Conservation (phyloP, 2,113 vertebrate genomes). For the Petrocephalus zakoni region DNA sequence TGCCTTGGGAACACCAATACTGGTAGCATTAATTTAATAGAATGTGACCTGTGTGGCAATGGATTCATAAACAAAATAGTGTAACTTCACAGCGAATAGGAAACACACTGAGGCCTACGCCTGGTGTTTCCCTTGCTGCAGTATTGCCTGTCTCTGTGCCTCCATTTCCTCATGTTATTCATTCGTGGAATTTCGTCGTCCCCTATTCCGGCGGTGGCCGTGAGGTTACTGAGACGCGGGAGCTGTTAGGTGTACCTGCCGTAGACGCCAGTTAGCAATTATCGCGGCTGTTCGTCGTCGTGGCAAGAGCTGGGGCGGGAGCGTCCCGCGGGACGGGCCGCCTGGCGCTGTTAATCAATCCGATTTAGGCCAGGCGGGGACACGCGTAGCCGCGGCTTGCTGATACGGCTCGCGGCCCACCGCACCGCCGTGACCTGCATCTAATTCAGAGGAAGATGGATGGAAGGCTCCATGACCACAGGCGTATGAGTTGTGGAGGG, state of each 20-base stretch:
- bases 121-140: not conserved
- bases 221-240: not conserved
- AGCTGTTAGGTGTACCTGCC: not conserved
- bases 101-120: not conserved
- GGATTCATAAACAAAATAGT: not conserved
- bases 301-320: conserved; percentile 22
- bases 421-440: conserved; percentile 25
- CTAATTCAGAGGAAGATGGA: conserved; percentile 20
- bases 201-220: not conserved
- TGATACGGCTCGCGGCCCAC: conserved; percentile 28
- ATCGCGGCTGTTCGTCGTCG: conserved; percentile 1
- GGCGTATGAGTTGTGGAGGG: conserved; percentile 4
- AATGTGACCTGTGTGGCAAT: not conserved
- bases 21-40: not conserved
- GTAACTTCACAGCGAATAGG: not conserved
- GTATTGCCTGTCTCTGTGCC: not conserved
- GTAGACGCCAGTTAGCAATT: conserved; percentile 11
- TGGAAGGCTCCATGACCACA: not conserved
- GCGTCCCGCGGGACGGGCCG: conserved; percentile 27
- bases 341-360: conserved; percentile 40
- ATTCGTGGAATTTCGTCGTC: not conserved
- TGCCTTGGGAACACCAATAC: not conserved
- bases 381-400: conserved; percentile 32
- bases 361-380: conserved; percentile 34
- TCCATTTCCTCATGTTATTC: not conserved